phyloP scores from a whole-genome alignment of 1,140 invertebrate genomes.

The Spodoptera litura region DNA sequence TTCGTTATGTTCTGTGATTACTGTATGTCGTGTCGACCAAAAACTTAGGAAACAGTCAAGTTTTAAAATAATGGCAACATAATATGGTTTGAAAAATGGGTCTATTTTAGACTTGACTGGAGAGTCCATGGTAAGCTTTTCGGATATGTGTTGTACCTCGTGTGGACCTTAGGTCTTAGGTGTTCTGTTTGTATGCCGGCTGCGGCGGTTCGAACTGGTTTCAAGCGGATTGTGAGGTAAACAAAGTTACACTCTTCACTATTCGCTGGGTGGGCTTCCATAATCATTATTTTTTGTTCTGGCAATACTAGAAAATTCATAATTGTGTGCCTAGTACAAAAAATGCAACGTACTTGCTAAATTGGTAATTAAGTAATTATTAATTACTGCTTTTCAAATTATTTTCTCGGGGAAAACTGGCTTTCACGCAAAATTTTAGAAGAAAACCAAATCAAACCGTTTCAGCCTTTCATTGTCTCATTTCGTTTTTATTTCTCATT shows the following conservation, averaged over 20 bases:
- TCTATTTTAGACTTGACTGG: background rate
- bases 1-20: too few relatives aligned
- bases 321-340: slow-evolving; percentile 4
- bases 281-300: background rate
- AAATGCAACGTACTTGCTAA: background rate
- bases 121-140: background rate
- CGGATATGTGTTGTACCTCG: background rate
- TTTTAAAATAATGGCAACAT: too few relatives aligned
- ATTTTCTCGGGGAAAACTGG: slow-evolving; percentile 6
- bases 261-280: slow-evolving; percentile 4
- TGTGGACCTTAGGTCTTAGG: slow-evolving; percentile 40
- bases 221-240: slow-evolving; percentile 32
- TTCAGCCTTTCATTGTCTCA: background rate
- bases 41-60: too few relatives aligned
- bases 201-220: slow-evolving; percentile 38
- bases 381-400: background rate
- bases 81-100: too few relatives aligned
- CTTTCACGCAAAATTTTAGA: slow-evolving; percentile 4
- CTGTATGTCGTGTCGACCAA: too few relatives aligned
- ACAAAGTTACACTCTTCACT: slow-evolving; percentile 9
- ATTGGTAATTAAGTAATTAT: background rate
- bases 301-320: slow-evolving; percentile 10
- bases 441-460: slow-evolving; percentile 39
- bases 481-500: slow-evolving; percentile 1
- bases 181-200: slow-evolving; percentile 34